Base-by-base conservation (phyloP, 2,888 invertebrate species). In the Agrotis segetum region DNA sequence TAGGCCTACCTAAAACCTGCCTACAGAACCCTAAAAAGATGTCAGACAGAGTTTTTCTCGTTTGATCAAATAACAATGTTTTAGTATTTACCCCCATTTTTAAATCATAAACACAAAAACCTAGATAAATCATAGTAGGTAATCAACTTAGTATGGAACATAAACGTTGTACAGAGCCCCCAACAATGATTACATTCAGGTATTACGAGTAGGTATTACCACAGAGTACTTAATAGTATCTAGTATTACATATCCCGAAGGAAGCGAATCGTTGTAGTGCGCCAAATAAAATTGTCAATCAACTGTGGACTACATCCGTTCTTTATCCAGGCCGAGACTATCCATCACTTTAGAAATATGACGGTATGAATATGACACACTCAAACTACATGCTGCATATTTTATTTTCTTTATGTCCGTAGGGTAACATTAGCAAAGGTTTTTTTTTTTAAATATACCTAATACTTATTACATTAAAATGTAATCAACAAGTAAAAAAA, bases 271-370 rank as follows among this genome's bases (percentile, higher is more conserved):
- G 80, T 82, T 81, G 75, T 70, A 71, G 79, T 79, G 82, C 81
- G 85, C 85, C 84, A 90, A 88, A 88, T 85, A 88, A 82, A 87
- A 82, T 83, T 79, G 88, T 86, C 91, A 88, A 87, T 88, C 87
- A 88, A 81, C 87, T 85, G 80, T 83, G 80, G 81, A 69, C 81
- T 77, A 86, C 91, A 89, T 90, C 90, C 91, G 92, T 87, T 90
- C 86, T 88, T 88, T 89, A 91, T 91, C 87, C 88, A 84, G 85
- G 85, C 83, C 88, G 80, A 81, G 86, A 83, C 87, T 84, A 93
- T 93, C 89, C 91, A 92, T 94, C 92, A 93, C 87, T 91, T 79
- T 88, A 87, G 84, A 71, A 56, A 71, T 56, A 19, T 67, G 85
- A 76, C 77, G 5, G 29, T 34, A 34, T 34, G 68, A 63, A 64